Percentiles rank a stretch among this genome's conserved stretches.
phyloP scores from a whole-genome alignment of 2,113 vertebrate genomes.

The Caloenas nicobarica region DNA sequence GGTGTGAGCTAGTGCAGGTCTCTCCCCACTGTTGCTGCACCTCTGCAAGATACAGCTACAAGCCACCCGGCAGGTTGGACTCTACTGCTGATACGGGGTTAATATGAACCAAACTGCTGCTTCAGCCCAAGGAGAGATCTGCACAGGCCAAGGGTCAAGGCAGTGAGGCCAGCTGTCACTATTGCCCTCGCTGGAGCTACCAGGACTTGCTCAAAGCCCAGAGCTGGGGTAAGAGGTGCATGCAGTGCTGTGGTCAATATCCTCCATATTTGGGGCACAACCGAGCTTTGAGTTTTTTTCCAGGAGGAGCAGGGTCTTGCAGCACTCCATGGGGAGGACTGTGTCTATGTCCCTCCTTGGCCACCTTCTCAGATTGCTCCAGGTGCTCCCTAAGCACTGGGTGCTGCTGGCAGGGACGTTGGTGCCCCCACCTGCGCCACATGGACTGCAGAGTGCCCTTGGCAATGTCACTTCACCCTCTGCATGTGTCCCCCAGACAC shows the following conservation, averaged over 20 bases:
- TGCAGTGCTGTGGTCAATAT: neutral
- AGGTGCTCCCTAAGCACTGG: neutral
- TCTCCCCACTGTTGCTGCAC: fast-evolving
- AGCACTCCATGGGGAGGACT: fast-evolving
- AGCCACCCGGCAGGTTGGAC: fast-evolving
- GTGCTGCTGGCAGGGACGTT: neutral
- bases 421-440: neutral
- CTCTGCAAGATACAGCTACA: neutral
- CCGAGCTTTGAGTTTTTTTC: neutral
- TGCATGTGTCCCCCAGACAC: neutral
- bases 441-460: neutral
- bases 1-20: neutral
- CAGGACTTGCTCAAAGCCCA: neutral
- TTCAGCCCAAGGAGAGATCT: neutral
- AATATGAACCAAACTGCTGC: neutral
- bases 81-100: neutral
- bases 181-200: neutral
- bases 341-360: neutral
- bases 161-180: neutral
- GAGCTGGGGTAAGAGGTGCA: neutral
- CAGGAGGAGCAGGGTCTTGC: neutral
- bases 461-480: neutral
- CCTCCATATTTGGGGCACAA: neutral
- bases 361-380: neutral
- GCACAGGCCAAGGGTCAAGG: fast-evolving